Evolutionary conservation across 2,888 invertebrate genomes (phyloP).

Genomic region (Diploptera punctata): DNA sequence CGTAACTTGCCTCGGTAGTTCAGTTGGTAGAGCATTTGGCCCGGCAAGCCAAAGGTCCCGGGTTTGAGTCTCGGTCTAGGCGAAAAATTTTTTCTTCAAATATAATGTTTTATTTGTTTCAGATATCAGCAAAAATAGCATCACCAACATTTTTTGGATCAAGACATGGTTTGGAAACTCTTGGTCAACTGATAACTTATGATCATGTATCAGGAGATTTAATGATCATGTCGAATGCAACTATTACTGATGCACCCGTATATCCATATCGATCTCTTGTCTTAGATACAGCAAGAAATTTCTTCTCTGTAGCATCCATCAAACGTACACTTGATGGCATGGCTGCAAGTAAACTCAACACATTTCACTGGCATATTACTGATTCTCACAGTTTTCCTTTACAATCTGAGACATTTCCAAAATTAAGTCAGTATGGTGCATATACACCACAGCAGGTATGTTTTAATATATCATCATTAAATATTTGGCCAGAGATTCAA

Average conservation of each 20-base stretch:
- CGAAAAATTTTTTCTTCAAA: too few relatives aligned
- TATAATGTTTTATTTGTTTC: conserved; percentile 3
- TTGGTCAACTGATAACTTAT: conserved; percentile 64
- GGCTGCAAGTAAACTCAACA: conserved; percentile 89
- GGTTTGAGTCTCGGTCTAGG: too few relatives aligned
- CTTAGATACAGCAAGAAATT: conserved; percentile 85
- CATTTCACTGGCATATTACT: conserved; percentile 94
- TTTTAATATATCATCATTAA: too few relatives aligned
- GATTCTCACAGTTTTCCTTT: conserved; percentile 96
- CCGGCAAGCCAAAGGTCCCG: too few relatives aligned
- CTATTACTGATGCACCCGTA: conserved; percentile 77
- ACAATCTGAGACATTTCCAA: conserved; percentile 74
- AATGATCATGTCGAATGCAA: conserved; percentile 66
- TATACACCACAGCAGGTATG: conserved; percentile 70
- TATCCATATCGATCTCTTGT: conserved; percentile 89
- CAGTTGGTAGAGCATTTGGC: too few relatives aligned
- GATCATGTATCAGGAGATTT: conserved; percentile 55
- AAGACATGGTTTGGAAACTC: conserved; percentile 71
- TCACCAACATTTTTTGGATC: conserved; percentile 71
- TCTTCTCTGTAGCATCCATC: conserved; percentile 72
- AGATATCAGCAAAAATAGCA: conserved; percentile 61
- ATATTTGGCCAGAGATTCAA: too few relatives aligned
- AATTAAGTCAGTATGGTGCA: conserved; percentile 78
- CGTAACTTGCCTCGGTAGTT: too few relatives aligned
- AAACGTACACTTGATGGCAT: conserved; percentile 85